A percentile compares a stretch with the other conserved stretches of the same genome.
phyloP scores from a whole-genome alignment of 1,140 invertebrate genomes.

The Lordiphosa clarofinis region DNA sequence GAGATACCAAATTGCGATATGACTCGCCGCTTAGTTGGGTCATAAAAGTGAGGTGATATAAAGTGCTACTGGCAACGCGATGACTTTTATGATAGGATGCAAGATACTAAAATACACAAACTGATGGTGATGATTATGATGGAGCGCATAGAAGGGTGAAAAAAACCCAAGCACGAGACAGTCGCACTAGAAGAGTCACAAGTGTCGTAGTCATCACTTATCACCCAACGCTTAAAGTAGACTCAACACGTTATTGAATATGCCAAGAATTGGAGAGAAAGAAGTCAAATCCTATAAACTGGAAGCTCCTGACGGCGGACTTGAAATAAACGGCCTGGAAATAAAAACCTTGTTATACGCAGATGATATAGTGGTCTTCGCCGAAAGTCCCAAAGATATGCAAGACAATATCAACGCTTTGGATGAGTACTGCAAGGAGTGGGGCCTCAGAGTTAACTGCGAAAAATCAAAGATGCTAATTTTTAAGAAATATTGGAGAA shows the following conservation, averaged over 20 bases:
- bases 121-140: conserved; percentile 1
- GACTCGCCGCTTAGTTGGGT: conserved; percentile 42
- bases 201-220: conserved; percentile 19
- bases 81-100: conserved; percentile 9
- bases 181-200: conserved; percentile 1
- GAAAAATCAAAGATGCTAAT: too few species aligned
- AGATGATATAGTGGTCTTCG: too few species aligned
- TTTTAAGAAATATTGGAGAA: too few species aligned
- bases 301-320: conserved; percentile 83
- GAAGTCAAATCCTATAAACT: conserved; percentile 37
- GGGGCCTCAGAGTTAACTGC: too few species aligned
- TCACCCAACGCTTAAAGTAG: conserved; percentile 18
- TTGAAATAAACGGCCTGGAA: too few species aligned
- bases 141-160: background rate
- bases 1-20: conserved; percentile 32
- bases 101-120: conserved; percentile 5
- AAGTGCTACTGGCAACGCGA: conserved; percentile 28
- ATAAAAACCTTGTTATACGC: too few species aligned
- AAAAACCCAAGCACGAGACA: background rate
- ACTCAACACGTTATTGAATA: conserved; percentile 8
- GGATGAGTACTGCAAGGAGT: too few species aligned
- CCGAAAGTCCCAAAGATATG: too few species aligned
- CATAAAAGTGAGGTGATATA: conserved; percentile 37
- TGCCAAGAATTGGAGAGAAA: background rate
- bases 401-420: too few species aligned